phyloP scores from a whole-genome alignment of 2,113 vertebrate genomes.

The Chloroceryle aenea region DNA sequence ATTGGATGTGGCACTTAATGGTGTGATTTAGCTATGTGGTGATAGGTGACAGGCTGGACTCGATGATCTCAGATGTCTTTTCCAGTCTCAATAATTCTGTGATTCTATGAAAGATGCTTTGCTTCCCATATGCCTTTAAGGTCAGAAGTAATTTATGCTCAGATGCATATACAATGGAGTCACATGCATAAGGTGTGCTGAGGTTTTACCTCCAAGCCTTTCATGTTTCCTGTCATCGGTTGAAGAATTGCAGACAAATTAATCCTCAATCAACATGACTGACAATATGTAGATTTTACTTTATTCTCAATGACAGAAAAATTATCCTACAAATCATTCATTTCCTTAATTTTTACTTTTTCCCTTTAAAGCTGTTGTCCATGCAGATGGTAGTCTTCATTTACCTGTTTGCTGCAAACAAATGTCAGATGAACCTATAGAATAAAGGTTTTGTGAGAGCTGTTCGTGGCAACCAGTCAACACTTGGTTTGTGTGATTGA shows the following conservation, averaged over 20 bases:
- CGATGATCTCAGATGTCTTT: too few species aligned
- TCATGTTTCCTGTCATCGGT: not conserved
- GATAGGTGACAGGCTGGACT: too few species aligned
- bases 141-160: not conserved
- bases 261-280: not conserved
- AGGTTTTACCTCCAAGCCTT: not conserved
- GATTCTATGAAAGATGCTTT: not conserved
- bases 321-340: not conserved
- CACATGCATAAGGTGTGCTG: not conserved
- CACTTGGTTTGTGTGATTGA: not conserved
- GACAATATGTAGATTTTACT: not conserved
- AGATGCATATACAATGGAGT: too few species aligned
- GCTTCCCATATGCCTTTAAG: not conserved
- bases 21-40: too few species aligned
- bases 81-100: too few species aligned
- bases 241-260: not conserved
- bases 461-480: not conserved
- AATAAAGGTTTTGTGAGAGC: not conserved
- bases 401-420: not conserved
- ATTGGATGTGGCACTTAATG: too few species aligned
- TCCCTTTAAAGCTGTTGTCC: not conserved
- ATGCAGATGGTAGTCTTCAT: not conserved
- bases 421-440: not conserved
- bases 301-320: not conserved
- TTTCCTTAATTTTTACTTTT: not conserved